Evolutionary conservation across 2,888 invertebrate genomes (phyloP).

Genomic region (Protodeltote pygarga): DNA sequence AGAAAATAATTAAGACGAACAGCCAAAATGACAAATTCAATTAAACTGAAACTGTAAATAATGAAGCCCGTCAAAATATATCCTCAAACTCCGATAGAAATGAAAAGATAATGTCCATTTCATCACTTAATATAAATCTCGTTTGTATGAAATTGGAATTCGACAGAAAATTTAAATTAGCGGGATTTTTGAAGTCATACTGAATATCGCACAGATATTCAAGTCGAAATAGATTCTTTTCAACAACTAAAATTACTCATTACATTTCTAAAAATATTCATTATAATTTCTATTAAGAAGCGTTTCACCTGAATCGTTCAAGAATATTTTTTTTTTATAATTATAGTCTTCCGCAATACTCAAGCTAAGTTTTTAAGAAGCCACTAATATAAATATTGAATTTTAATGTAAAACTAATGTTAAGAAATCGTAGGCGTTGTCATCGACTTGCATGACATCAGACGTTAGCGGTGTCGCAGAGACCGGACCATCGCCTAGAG

Average conservation of each 20-base stretch:
- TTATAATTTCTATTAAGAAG: no score
- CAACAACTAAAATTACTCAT: no score
- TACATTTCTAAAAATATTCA: no score
- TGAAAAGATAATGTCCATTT: slow-evolving; percentile 49
- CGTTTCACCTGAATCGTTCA: no score
- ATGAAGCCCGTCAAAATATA: slow-evolving; percentile 48
- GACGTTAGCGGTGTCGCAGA: slow-evolving; percentile 59
- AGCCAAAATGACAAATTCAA: slow-evolving; percentile 42
- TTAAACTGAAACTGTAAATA: slow-evolving; percentile 52
- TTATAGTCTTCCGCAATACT: no score
- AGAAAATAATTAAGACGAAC: slow-evolving; percentile 18
- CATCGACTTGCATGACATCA: slow-evolving; percentile 73
- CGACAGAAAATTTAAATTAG: slow-evolving; percentile 13
- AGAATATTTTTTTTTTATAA: no score
- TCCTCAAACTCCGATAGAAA: slow-evolving; percentile 50
- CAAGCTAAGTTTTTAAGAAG: no score
- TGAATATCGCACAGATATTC: no score
- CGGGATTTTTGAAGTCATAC: not conserved
- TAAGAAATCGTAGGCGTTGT: slow-evolving; percentile 46
- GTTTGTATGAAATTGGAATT: slow-evolving; percentile 28
- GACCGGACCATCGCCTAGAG: slow-evolving; percentile 55
- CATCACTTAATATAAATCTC: slow-evolving; percentile 45
- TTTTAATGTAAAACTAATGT: slow-evolving; percentile 43
- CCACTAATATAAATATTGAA: slow-evolving; percentile 8
- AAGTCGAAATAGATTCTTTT: no score